These are phyloP conservation scores for Nothobranchius kuhntae DNA, from an alignment of 2,113 vertebrate species.

Conservation along the genomic window DNA sequence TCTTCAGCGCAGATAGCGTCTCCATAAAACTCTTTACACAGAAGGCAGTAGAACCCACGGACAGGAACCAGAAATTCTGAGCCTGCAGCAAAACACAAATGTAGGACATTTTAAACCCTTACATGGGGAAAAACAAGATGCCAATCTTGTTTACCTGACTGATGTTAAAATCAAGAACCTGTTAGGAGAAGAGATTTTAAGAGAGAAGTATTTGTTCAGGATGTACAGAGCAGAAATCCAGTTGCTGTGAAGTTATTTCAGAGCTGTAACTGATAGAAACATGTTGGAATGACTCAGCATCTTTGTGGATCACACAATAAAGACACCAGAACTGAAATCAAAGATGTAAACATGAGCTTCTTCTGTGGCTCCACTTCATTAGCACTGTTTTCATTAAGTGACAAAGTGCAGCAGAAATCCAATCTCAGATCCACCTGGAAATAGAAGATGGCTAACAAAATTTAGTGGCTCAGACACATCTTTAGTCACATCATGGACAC, in stretches of 20 bases:
- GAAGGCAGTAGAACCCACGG: constrained; percentile 93
- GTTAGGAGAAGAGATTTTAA: constrained; percentile 50
- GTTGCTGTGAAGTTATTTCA: constrained; percentile 6
- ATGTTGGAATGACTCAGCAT: background rate
- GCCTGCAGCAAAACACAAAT: constrained; percentile 78
- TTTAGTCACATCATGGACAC: background rate
- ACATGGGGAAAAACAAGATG: constrained; percentile 3
- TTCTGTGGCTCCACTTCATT: constrained; percentile 16
- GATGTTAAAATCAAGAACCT: constrained; percentile 28
- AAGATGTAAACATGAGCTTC: constrained; percentile 16
- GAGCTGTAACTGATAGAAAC: background rate
- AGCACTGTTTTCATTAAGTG: constrained; percentile 51
- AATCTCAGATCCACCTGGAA: constrained; percentile 63
- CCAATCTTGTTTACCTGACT: constrained; percentile 66
- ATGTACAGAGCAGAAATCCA: constrained; percentile 40
- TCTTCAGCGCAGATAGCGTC: constrained; percentile 93
- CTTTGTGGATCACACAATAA: constrained; percentile 13
- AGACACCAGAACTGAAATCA: constrained; percentile 17
- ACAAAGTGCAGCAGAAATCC: constrained; percentile 45
- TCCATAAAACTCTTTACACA: constrained; percentile 91
- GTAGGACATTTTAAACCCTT: constrained; percentile 12
- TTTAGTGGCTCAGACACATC: constrained; percentile 44
- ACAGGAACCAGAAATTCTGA: constrained; percentile 93
- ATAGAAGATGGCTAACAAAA: constrained; percentile 49
- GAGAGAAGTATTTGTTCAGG: background rate